A percentile compares a stretch with the other conserved stretches of the same genome.
Conservation (phyloP, 2,888 invertebrate genomes). For the Cinara cedri region DNA sequence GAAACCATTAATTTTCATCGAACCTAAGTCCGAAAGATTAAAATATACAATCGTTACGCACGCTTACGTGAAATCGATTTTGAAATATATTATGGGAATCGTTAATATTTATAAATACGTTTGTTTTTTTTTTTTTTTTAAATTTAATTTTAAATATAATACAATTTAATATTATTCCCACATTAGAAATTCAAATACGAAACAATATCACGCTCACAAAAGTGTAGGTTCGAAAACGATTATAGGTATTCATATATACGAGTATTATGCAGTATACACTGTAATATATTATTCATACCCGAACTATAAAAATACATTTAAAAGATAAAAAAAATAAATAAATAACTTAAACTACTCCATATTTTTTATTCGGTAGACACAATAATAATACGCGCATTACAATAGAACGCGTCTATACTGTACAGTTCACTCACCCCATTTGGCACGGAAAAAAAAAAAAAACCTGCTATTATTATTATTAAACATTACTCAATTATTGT, state of each 20-base stretch:
- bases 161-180: too few relatives aligned
- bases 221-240: too few relatives aligned
- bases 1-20: not conserved
- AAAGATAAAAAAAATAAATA: constrained; percentile 8
- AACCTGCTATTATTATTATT: not conserved
- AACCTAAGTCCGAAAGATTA: not conserved
- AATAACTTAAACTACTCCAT: too few relatives aligned
- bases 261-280: too few relatives aligned
- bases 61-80: not conserved
- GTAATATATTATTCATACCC: too few relatives aligned
- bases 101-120: not conserved
- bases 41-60: not conserved
- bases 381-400: constrained; percentile 1
- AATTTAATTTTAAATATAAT: too few relatives aligned
- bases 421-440: constrained; percentile 28
- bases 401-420: not conserved
- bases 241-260: too few relatives aligned
- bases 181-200: not conserved
- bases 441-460: constrained; percentile 5
- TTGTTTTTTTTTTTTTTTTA: too few relatives aligned
- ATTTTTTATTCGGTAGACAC: constrained; percentile 2
- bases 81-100: not conserved
- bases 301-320: not conserved
- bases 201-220: not conserved
- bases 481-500: constrained; percentile 12